These are phyloP conservation scores for Natrix natrix DNA, from an alignment of 2,797 vertebrate species.

Conservation along the genomic window DNA sequence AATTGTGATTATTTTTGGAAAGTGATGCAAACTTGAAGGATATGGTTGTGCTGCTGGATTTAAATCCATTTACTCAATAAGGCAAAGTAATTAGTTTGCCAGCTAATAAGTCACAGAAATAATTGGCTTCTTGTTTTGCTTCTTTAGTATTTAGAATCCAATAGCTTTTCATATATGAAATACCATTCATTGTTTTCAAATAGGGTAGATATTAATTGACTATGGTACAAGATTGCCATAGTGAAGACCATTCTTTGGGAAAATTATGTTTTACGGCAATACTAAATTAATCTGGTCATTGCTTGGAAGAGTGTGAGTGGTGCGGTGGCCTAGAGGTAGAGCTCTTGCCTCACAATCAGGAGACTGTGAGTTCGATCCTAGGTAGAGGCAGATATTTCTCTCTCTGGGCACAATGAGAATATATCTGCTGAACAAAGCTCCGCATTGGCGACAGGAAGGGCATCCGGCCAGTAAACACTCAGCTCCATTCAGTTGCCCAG, in stretches of 20 bases:
- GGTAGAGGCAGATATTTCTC: too few relatives aligned
- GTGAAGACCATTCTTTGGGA: not conserved
- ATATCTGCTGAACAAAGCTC: too few relatives aligned
- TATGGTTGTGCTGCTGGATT: not conserved
- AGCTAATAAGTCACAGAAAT: not conserved
- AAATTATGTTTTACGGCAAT: not conserved
- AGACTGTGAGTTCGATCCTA: too few relatives aligned
- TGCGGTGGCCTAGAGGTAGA: too few relatives aligned
- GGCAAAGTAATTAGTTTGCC: not conserved
- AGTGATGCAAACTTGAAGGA: not conserved
- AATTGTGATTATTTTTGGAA: conserved; percentile 6
- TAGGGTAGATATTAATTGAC: not conserved
- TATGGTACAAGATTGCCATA: not conserved
- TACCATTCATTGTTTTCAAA: not conserved
- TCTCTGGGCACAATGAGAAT: too few relatives aligned
- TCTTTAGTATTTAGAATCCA: not conserved
- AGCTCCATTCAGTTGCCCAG: too few relatives aligned
- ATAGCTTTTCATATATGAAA: not conserved
- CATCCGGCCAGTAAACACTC: too few relatives aligned
- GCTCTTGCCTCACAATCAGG: too few relatives aligned
- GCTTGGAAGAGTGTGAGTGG: too few relatives aligned
- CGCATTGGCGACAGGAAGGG: too few relatives aligned
- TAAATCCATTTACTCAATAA: not conserved
- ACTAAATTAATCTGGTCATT: not conserved
- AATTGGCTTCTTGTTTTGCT: not conserved